Conservation (phyloP, 2,888 invertebrate genomes). For the Drosophila nigricruria region DNA sequence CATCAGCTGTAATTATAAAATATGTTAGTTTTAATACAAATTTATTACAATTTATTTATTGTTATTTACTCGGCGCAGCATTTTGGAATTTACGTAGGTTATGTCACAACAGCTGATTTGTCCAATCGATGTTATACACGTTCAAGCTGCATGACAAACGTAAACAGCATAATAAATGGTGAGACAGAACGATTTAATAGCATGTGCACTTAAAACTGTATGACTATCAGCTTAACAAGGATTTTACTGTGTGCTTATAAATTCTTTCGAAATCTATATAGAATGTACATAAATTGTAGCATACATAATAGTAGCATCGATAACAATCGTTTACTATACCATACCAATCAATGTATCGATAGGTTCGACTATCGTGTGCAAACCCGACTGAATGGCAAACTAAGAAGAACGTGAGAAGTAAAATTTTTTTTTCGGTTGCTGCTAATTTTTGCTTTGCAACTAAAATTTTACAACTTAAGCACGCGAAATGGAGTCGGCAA, state of each 20-base stretch:
- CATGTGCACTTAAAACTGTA: not conserved
- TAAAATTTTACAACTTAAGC: conserved; percentile 8
- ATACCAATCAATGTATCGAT: conserved; percentile 20
- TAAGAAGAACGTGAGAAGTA: conserved; percentile 36
- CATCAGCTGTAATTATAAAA: conserved; percentile 47
- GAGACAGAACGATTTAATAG: not conserved
- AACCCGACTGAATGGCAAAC: conserved; percentile 25
- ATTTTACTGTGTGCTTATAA: not conserved
- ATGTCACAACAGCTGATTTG: conserved; percentile 68
- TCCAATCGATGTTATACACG: conserved; percentile 10
- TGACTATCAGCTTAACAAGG: not conserved
- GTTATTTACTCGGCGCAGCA: conserved; percentile 68
- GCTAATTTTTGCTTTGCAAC: conserved; percentile 35
- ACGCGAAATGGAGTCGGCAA: conserved; percentile 48
- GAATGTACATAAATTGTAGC: not conserved
- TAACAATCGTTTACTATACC: not conserved
- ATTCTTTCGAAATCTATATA: not conserved
- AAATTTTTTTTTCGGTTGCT: conserved; percentile 32
- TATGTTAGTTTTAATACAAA: conserved; percentile 19
- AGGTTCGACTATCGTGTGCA: not conserved
- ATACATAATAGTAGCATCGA: not conserved
- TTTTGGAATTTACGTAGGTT: conserved; percentile 58
- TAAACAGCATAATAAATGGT: not conserved
- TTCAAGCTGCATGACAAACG: conserved; percentile 18
- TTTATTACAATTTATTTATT: not conserved